Base-by-base conservation (phyloP, 2,113 vertebrate genomes). In the Jaculus jaculus region DNA sequence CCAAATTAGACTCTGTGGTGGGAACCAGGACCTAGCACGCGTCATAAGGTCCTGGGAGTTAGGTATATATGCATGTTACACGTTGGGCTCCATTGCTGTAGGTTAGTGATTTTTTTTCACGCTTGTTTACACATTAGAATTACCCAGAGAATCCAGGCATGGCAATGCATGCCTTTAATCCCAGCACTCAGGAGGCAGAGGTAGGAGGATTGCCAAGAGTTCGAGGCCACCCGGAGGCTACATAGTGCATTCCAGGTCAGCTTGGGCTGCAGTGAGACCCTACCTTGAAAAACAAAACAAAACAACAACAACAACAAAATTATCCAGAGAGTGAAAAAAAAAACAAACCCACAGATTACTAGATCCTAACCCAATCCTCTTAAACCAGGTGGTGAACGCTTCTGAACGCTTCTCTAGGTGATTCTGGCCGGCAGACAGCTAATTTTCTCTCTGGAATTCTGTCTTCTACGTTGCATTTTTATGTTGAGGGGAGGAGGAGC, bases 381-480 rank as follows among this genome's bases (percentile, higher is more conserved):
- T 71, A 51, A 80, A 51, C 54, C 86, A 24, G 66, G n/a, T 75
- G 7, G 54, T 54, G 54, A 16, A 16, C 16, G 68, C 26, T 69
- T 92, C 65, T 69, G 26, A 47, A 82, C 30, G 82, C 21, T 24
- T 58, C 28, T 12, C 7, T 32, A 4, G 26, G 30, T 68, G 54
- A 32, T 72, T 84, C 61, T 85, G 86, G 13, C 73, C 82, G 37
- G 42, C 65, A 78, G 23, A 60, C n/a, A 73, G 68, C 58, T 78
- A 42, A 75, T 96, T 90, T 94, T 92, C 61, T 94, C 72, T 68
- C 75, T 86, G 80, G 51, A 95, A 83, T 79, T 86, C 78, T 54
- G 85, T 83, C 42, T 72, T 74, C 30, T 30, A 28, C 5, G 13
- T 60, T 75, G 71, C 75, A 51, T 84, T 87, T 71, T 66, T 84